These are phyloP conservation scores for Scaptomyza caliginosa DNA, from an alignment of 2,888 invertebrate genomes.

Conservation along the genomic window DNA sequence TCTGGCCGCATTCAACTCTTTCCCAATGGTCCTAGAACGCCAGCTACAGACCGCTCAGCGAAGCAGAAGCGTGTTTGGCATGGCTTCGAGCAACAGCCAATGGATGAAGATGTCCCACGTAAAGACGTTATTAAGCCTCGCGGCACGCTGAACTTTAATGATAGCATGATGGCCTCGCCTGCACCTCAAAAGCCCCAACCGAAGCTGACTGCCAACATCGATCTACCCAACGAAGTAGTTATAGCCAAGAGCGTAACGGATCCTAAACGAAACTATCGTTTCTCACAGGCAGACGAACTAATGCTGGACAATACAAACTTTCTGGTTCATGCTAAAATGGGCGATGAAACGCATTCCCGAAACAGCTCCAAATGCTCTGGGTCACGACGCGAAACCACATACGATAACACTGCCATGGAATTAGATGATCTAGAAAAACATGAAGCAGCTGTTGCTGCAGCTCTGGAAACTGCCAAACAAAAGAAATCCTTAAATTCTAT, in stretches of 20 bases:
- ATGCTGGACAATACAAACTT: conserved; percentile 75
- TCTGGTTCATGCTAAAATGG: conserved; percentile 63
- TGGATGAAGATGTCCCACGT: conserved; percentile 1
- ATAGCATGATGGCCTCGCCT: conserved; percentile 54
- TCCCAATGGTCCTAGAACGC: conserved; percentile 61
- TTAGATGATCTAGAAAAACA: conserved; percentile 48
- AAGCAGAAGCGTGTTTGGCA: conserved; percentile 29
- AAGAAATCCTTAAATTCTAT: conserved; percentile 5
- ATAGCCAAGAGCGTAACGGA: background rate
- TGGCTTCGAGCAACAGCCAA: conserved; percentile 13
- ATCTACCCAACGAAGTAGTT: background rate
- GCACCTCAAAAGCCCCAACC: conserved; percentile 2
- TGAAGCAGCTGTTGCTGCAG: conserved; percentile 30
- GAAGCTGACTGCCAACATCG: background rate
- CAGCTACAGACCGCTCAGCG: conserved; percentile 38
- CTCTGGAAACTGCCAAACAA: conserved; percentile 10
- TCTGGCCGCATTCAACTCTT: conserved; percentile 69
- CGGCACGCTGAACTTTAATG: conserved; percentile 51
- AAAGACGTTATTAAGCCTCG: conserved; percentile 38
- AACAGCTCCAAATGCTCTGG: conserved; percentile 56
- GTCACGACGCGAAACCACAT: conserved; percentile 53
- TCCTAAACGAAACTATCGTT: conserved; percentile 40
- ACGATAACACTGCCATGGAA: conserved; percentile 47
- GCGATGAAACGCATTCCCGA: conserved; percentile 68
- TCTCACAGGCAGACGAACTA: conserved; percentile 69